A percentile compares a stretch with the other conserved stretches of the same genome.
Conservation (phyloP, 2,797 vertebrate genomes). For the Acipenser oxyrinchus region DNA sequence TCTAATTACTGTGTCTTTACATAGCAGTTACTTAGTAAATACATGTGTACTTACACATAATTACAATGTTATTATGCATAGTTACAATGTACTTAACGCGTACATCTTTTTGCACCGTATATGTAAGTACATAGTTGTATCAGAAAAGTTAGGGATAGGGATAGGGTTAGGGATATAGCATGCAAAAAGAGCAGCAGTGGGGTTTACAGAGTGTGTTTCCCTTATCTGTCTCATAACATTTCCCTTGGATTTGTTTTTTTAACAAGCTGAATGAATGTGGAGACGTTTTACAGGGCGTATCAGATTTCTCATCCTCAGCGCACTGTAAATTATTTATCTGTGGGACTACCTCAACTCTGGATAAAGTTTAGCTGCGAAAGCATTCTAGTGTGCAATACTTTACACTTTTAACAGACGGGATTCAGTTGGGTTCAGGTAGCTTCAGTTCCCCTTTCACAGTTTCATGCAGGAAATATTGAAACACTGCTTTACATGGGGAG, state of each 20-base stretch:
- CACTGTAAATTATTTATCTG: constrained; percentile 39
- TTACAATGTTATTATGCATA: too few species aligned
- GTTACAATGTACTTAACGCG: neutral
- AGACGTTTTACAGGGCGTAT: constrained; percentile 25
- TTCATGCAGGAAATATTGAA: neutral
- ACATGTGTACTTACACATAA: neutral
- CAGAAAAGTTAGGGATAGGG: constrained; percentile 11
- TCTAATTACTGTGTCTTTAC: constrained; percentile 1
- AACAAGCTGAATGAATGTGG: neutral
- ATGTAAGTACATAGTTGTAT: constrained; percentile 11
- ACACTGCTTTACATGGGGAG: constrained; percentile 1
- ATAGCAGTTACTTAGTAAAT: neutral
- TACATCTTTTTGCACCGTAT: neutral
- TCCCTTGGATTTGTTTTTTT: constrained; percentile 1
- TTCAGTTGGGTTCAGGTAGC: too few species aligned
- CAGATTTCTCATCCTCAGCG: constrained; percentile 37
- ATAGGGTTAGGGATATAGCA: too few species aligned
- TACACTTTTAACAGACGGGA: neutral
- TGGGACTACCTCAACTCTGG: constrained; percentile 22
- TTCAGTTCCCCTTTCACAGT: neutral
- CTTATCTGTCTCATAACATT: too few species aligned
- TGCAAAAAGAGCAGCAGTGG: too few species aligned
- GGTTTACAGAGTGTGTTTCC: too few species aligned
- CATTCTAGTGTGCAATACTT: constrained; percentile 6
- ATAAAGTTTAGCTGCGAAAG: constrained; percentile 25